These are phyloP conservation scores for Poeciliopsis prolifica DNA, from an alignment of 2,113 vertebrate genomes.

Conservation along the genomic window DNA sequence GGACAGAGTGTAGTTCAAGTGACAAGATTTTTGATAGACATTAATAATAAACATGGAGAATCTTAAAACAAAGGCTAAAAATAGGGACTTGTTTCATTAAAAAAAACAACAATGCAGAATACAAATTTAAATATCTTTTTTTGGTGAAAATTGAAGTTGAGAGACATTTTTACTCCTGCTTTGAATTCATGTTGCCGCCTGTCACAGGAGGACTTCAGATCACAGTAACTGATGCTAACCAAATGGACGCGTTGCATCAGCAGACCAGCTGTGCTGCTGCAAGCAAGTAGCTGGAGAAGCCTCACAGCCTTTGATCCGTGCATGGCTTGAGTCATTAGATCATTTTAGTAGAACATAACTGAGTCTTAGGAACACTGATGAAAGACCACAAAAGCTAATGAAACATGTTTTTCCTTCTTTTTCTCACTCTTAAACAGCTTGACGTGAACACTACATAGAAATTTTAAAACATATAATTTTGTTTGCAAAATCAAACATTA, in stretches of 20 bases:
- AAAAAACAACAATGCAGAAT: background rate
- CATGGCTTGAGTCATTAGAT: slow-evolving; percentile 1
- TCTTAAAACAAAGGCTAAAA: background rate
- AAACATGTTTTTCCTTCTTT: background rate
- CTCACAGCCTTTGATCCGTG: slow-evolving; percentile 14
- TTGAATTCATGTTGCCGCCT: background rate
- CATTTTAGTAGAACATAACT: background rate
- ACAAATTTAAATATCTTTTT: background rate
- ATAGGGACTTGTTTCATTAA: background rate
- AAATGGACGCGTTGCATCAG: slow-evolving; percentile 15
- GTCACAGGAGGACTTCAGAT: slow-evolving; percentile 1
- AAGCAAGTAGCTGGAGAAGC: background rate
- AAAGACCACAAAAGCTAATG: slow-evolving; percentile 1
- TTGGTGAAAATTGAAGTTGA: slow-evolving; percentile 1
- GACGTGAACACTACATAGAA: background rate
- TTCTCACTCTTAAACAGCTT: background rate
- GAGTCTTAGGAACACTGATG: background rate
- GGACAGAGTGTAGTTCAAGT: background rate
- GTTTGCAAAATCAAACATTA: background rate
- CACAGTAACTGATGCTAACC: slow-evolving; percentile 5
- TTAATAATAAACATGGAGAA: background rate
- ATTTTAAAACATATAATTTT: background rate
- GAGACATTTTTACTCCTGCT: slow-evolving; percentile 6
- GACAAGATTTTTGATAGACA: background rate
- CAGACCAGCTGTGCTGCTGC: slow-evolving; percentile 10